phyloP scores from a whole-genome alignment of 2,888 invertebrate species.

The Hydrotaea diabolus region DNA sequence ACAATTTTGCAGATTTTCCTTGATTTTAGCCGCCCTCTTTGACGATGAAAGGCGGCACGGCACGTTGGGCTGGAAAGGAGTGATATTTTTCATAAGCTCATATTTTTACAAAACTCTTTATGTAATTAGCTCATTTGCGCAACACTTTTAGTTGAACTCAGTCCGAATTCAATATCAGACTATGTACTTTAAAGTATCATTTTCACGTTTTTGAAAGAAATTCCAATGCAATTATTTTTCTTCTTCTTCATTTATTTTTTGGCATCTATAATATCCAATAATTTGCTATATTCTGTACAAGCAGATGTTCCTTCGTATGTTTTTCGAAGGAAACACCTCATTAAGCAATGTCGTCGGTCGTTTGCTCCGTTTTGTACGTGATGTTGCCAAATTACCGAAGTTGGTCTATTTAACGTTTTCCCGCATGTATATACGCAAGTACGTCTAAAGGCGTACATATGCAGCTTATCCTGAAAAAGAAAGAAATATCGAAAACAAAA shows the following conservation, averaged over 20 bases:
- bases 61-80: too few species aligned
- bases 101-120: too few species aligned
- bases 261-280: slow-evolving; percentile 3
- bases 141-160: too few species aligned
- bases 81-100: too few species aligned
- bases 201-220: not conserved
- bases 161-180: too few species aligned
- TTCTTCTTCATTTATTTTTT: slow-evolving; percentile 5
- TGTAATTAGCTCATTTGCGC: too few species aligned
- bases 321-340: slow-evolving; percentile 27
- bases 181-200: not conserved
- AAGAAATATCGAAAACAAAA: not conserved
- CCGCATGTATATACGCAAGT: not conserved
- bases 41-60: too few species aligned
- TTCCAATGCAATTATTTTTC: slow-evolving; percentile 12
- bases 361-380: not conserved
- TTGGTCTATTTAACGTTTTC: not conserved
- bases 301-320: slow-evolving; percentile 26
- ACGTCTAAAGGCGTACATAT: not conserved
- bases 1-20: too few species aligned
- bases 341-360: slow-evolving; percentile 5
- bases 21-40: too few species aligned
- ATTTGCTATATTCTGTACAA: slow-evolving; percentile 7
- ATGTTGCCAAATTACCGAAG: slow-evolving; percentile 17
- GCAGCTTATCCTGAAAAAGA: not conserved